Conservation (phyloP, 2,797 vertebrate genomes). For the Oophaga sylvatica region DNA sequence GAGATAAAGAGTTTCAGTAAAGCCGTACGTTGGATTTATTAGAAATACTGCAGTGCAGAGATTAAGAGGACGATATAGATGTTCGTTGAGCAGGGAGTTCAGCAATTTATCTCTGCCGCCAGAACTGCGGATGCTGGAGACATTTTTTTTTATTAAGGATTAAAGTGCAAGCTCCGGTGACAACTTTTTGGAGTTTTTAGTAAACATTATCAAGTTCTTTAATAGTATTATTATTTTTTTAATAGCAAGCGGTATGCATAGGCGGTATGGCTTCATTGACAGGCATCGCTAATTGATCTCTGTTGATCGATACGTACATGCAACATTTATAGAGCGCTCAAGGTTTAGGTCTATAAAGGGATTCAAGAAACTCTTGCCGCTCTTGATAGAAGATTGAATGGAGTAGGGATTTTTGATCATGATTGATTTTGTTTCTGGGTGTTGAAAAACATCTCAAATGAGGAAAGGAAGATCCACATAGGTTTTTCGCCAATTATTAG, state of each 20-base stretch:
- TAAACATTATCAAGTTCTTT: not conserved
- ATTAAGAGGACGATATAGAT: slow-evolving; percentile 40
- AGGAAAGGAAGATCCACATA: too few relatives aligned
- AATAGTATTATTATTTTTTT: not conserved
- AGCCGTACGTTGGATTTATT: slow-evolving; percentile 38
- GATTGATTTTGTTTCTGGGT: not conserved
- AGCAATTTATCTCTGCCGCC: slow-evolving; percentile 41
- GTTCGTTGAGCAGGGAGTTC: slow-evolving; percentile 24
- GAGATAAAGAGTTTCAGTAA: slow-evolving; percentile 31
- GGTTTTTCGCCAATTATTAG: too few relatives aligned
- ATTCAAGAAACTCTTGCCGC: not conserved
- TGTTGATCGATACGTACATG: not conserved
- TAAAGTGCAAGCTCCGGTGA: slow-evolving; percentile 1
- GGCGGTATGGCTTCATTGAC: not conserved
- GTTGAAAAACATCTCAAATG: not conserved
- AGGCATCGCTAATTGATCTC: not conserved
- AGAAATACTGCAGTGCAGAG: slow-evolving; percentile 44
- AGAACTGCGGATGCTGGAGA: not conserved
- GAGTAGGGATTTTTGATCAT: not conserved
- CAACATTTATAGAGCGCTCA: not conserved
- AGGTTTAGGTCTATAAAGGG: not conserved
- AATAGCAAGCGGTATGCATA: not conserved
- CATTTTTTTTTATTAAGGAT: not conserved
- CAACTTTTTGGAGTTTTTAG: not conserved
- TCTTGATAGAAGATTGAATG: not conserved